Evolutionary conservation across 2,113 vertebrate genomes (phyloP).

Genomic region (Merops nubicus): DNA sequence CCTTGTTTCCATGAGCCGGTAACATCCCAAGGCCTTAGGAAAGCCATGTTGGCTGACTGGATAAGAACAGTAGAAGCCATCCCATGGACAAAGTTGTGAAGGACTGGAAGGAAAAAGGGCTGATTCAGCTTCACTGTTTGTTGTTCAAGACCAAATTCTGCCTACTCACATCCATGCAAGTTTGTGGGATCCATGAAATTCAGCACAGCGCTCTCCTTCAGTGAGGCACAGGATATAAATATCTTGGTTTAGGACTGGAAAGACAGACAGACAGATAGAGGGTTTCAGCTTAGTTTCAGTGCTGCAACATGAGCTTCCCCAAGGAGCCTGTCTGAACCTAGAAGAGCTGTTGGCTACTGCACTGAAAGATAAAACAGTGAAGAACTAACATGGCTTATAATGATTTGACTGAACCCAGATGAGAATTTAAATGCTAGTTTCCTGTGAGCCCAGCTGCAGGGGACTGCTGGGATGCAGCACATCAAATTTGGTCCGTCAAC

Average conservation of each 20-base stretch:
- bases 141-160: neutral
- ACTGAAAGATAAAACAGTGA: neutral
- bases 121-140: constrained; percentile 5
- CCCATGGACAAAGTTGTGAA: neutral
- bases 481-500: neutral
- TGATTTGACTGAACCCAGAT: constrained; percentile 37
- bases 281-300: neutral
- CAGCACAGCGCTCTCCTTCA: neutral
- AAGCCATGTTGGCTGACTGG: neutral
- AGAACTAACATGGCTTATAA: neutral
- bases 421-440: constrained; percentile 21
- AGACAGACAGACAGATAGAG: constrained; percentile 8
- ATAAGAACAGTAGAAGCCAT: neutral
- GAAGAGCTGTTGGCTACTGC: neutral
- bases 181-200: constrained; percentile 4
- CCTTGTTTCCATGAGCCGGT: neutral
- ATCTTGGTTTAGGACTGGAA: neutral
- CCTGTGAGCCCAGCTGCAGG: neutral
- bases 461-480: neutral
- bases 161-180: neutral
- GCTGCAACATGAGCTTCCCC: constrained; percentile 28
- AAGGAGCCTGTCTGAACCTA: neutral
- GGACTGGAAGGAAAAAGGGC: neutral
- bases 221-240: neutral
- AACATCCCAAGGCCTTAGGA: neutral